phyloP scores from a whole-genome alignment of 2,797 vertebrate genomes.

The Tangara arthus region DNA sequence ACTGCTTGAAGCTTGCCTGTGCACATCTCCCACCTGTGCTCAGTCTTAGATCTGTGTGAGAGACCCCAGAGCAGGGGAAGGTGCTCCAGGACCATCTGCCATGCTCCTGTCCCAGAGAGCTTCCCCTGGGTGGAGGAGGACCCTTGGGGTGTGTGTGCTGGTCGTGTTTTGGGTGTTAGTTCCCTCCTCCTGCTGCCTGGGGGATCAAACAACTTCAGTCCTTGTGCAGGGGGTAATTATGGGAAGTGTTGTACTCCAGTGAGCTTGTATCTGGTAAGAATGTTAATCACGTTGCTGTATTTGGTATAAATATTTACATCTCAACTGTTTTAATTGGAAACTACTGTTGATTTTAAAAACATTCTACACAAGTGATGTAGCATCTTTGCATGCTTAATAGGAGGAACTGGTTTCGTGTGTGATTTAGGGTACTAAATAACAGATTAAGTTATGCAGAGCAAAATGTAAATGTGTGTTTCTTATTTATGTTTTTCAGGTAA shows the following conservation, averaged over 20 bases:
- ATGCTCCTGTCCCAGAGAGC: background rate
- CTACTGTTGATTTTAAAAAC: slow-evolving; percentile 62
- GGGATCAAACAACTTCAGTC: rapidly evolving
- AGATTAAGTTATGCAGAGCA: slow-evolving; percentile 60
- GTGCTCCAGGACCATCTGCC: rapidly evolving
- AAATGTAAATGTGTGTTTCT: slow-evolving; percentile 71
- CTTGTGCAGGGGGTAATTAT: background rate
- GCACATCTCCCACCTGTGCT: background rate
- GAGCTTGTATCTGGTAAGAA: slow-evolving; percentile 14
- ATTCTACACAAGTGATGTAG: slow-evolving; percentile 10
- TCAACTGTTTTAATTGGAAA: slow-evolving; percentile 49
- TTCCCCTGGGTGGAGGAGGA: background rate
- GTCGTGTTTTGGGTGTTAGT: background rate
- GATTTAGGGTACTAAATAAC: slow-evolving; percentile 61
- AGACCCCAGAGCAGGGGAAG: background rate
- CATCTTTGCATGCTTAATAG: slow-evolving; percentile 45
- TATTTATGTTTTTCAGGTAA: slow-evolving; percentile 84
- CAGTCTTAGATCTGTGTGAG: background rate
- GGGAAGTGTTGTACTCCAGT: background rate
- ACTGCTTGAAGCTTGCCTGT: background rate
- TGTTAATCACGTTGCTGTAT: slow-evolving; percentile 23
- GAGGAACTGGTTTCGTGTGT: slow-evolving; percentile 45
- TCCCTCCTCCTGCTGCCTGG: background rate
- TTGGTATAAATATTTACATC: slow-evolving; percentile 58
- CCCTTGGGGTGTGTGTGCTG: background rate